Conservation (phyloP, 2,797 vertebrate species). For the Malacoctenus gilli region DNA sequence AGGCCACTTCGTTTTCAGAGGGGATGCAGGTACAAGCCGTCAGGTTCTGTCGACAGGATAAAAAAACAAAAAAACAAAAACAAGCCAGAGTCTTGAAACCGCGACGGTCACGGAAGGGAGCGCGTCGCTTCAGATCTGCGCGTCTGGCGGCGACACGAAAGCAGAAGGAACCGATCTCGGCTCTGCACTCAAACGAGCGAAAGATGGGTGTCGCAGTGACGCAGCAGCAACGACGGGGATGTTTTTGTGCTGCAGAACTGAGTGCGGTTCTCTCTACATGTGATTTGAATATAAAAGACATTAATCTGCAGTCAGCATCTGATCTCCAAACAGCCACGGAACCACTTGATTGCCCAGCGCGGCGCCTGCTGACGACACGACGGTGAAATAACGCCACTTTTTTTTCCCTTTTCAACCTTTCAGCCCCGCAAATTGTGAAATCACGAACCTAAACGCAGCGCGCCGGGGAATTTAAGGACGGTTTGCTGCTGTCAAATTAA, state of each 20-base stretch:
- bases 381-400: conserved; percentile 5
- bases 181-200: neutral
- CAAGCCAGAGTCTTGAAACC: too few relatives aligned
- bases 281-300: conserved; percentile 47
- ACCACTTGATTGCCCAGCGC: conserved; percentile 14
- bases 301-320: conserved; percentile 40
- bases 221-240: conserved; percentile 14
- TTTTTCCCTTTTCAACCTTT: neutral
- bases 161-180: too few relatives aligned
- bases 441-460: too few relatives aligned
- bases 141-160: too few relatives aligned
- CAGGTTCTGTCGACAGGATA: conserved; percentile 88
- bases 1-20: conserved; percentile 79
- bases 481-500: too few relatives aligned
- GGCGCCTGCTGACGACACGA: conserved; percentile 24
- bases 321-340: conserved; percentile 18
- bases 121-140: too few relatives aligned
- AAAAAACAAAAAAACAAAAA: too few relatives aligned
- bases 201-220: neutral
- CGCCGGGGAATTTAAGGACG: too few relatives aligned
- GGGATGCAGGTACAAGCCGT: conserved; percentile 89
- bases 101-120: too few relatives aligned
- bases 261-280: conserved; percentile 33
- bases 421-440: neutral
- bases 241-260: conserved; percentile 20